A percentile compares a stretch with the other conserved stretches of the same genome.
phyloP scores from a whole-genome alignment of 1,140 invertebrate species.

The Trinorchestia longiramus region DNA sequence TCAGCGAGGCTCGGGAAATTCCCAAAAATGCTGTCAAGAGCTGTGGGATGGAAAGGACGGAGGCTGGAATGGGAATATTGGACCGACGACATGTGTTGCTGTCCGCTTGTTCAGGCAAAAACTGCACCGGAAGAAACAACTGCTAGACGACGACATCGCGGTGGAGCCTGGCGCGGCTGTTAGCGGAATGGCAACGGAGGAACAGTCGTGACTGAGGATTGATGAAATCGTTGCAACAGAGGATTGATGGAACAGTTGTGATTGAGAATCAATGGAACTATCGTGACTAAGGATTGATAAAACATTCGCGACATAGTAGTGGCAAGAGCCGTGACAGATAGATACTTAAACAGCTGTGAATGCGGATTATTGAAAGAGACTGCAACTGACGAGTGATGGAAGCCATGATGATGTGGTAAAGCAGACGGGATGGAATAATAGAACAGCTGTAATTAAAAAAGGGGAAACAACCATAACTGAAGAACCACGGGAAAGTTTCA shows the following conservation, averaged over 20 bases:
- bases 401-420: not conserved
- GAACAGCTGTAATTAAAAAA: not conserved
- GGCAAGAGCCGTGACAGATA: too few species aligned
- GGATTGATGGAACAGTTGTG: not conserved
- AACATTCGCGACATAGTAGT: not conserved
- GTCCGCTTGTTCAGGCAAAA: not conserved
- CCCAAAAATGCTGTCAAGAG: not conserved
- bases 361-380: not conserved
- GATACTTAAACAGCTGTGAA: not conserved
- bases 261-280: not conserved
- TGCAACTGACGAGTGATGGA: not conserved
- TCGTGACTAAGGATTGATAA: not conserved
- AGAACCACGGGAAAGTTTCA: too few species aligned
- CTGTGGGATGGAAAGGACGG: not conserved
- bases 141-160: not conserved
- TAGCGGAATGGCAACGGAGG: not conserved
- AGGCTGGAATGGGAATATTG: constrained; percentile 4
- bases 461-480: too few species aligned
- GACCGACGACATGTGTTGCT: not conserved
- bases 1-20: not conserved
- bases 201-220: not conserved
- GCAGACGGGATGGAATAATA: too few species aligned
- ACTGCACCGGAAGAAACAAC: constrained; percentile 22
- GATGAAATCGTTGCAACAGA: not conserved
- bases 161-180: not conserved